phyloP scores from a whole-genome alignment of 2,113 vertebrate species.

The Bothrops jararaca region DNA sequence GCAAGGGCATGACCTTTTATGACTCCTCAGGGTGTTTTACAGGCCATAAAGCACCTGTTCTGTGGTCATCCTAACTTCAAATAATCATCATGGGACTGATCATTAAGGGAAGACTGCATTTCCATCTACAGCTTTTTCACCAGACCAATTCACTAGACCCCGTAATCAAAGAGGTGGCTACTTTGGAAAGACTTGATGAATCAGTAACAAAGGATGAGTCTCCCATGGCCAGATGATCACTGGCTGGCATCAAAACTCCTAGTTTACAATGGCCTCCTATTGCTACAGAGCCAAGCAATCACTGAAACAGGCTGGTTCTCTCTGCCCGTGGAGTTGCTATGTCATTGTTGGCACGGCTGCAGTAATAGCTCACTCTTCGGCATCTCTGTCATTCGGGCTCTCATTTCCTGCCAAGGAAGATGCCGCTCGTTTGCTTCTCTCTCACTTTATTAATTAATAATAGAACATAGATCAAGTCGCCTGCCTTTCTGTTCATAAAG shows the following conservation, averaged over 20 bases:
- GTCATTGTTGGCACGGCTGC: neutral
- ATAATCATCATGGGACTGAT: neutral
- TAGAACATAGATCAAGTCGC: neutral
- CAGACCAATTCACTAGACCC: neutral
- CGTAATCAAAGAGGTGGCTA: neutral
- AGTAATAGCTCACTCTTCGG: neutral
- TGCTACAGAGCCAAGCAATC: neutral
- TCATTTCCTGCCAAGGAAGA: neutral
- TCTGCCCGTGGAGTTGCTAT: neutral
- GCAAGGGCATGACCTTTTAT: neutral
- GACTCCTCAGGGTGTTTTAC: neutral
- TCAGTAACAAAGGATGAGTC: neutral
- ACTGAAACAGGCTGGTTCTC: neutral
- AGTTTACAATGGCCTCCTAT: neutral
- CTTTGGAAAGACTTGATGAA: neutral
- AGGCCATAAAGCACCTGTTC: neutral
- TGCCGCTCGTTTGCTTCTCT: neutral
- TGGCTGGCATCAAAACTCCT: neutral
- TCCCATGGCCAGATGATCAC: neutral
- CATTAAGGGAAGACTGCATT: neutral
- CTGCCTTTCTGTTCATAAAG: neutral
- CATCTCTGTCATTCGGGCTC: neutral
- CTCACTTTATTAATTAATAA: neutral
- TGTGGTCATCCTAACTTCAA: neutral
- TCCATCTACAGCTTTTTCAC: neutral